Conservation (phyloP, 2,113 vertebrate genomes). For the Meleagris gallopavo region DNA sequence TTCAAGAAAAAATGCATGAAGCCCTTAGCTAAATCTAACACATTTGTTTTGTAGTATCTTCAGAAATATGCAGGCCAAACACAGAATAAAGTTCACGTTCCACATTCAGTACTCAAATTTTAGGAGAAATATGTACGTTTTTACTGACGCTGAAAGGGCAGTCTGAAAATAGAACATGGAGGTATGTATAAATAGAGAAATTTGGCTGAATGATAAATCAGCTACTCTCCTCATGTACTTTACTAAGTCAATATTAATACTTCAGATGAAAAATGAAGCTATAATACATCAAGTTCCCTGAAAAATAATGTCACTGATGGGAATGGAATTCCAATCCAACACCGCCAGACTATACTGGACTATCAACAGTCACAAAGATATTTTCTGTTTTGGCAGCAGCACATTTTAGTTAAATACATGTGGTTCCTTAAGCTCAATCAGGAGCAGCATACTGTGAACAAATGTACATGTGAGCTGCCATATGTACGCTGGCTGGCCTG, state of each 20-base stretch:
- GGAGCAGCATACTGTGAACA: not conserved
- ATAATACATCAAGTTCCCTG: not conserved
- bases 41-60: not conserved
- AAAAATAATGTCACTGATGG: not conserved
- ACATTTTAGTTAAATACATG: not conserved
- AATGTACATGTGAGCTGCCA: not conserved
- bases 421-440: not conserved
- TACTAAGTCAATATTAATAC: conserved; percentile 5
- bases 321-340: not conserved
- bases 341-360: not conserved
- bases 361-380: not conserved
- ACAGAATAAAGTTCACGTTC: not conserved
- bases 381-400: not conserved
- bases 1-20: not conserved
- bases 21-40: not conserved
- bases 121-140: conserved; percentile 7
- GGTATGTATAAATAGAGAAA: not conserved
- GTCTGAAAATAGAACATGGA: not conserved
- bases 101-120: conserved; percentile 2
- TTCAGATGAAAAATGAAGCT: not conserved
- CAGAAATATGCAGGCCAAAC: not conserved
- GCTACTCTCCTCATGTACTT: not conserved
- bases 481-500: not conserved
- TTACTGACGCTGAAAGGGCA: not conserved
- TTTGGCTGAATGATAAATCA: not conserved